A percentile compares a stretch with the other conserved stretches of the same genome.
phyloP scores from a whole-genome alignment of 1,140 invertebrate species.

The Drosophila parvula region DNA sequence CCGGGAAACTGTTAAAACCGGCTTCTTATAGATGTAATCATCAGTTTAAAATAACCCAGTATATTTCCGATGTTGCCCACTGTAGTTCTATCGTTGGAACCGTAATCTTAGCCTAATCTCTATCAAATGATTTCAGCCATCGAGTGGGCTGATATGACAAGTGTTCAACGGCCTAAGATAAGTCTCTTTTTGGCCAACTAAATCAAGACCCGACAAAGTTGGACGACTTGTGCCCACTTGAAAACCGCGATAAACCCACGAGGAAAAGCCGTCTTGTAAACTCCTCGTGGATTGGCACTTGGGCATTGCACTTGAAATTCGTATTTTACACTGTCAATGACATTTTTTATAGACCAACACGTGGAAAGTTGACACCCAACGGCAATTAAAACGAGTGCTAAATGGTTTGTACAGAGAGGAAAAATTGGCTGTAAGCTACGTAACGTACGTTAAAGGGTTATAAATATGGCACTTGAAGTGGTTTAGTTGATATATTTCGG shows the following conservation, averaged over 20 bases:
- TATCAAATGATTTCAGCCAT: constrained; percentile 5
- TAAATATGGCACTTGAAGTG: constrained; percentile 27
- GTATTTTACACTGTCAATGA: background rate
- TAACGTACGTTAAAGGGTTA: background rate
- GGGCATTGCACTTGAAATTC: constrained; percentile 3
- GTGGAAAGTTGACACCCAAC: constrained; percentile 11
- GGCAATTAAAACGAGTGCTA: background rate
- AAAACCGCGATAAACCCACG: constrained; percentile 5
- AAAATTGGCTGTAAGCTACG: constrained; percentile 1
- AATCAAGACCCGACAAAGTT: constrained; percentile 20
- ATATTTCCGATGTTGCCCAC: background rate
- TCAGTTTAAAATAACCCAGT: background rate
- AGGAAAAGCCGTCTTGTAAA: constrained; percentile 9
- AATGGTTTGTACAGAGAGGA: background rate
- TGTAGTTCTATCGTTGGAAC: background rate
- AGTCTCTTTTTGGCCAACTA: constrained; percentile 9
- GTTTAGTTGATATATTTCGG: constrained; percentile 8
- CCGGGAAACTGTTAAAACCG: background rate
- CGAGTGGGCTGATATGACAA: constrained; percentile 10
- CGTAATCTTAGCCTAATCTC: constrained; percentile 24
- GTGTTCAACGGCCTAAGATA: constrained; percentile 18
- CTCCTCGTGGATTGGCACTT: constrained; percentile 7
- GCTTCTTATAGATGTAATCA: background rate
- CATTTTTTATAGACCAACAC: constrained; percentile 6
- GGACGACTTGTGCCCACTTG: constrained; percentile 15